These are phyloP conservation scores for Meandrusa payeni DNA, from an alignment of 2,888 invertebrate genomes.

Conservation along the genomic window DNA sequence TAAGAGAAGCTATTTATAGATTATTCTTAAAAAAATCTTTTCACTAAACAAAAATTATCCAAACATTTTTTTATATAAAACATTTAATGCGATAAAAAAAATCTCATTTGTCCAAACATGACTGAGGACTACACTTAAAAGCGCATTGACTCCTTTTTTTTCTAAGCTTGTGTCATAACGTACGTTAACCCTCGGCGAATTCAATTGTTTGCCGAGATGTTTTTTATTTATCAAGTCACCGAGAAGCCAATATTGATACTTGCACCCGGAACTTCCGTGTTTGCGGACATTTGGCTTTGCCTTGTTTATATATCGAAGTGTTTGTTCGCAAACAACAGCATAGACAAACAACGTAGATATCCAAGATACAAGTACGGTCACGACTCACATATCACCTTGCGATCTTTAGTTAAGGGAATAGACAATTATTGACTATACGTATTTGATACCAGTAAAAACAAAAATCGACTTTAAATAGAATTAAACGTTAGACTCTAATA, in stretches of 20 bases:
- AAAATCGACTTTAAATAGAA: too few species aligned
- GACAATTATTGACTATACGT: too few species aligned
- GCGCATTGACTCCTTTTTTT: constrained; percentile 12
- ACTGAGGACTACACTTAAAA: background rate
- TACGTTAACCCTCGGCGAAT: constrained; percentile 13
- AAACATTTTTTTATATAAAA: too few species aligned
- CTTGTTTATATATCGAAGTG: constrained; percentile 20
- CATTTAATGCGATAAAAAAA: too few species aligned
- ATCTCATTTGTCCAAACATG: too few species aligned
- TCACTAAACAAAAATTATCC: too few species aligned
- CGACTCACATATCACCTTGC: background rate
- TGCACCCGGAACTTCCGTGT: constrained; percentile 23
- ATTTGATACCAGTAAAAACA: too few species aligned
- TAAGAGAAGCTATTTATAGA: too few species aligned
- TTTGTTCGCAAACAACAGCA: constrained; percentile 15
- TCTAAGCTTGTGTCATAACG: constrained; percentile 1
- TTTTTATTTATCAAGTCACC: constrained; percentile 20
- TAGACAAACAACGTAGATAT: background rate
- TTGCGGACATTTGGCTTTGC: constrained; percentile 24
- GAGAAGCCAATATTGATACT: constrained; percentile 21
- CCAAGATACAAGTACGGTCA: background rate
- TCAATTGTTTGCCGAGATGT: constrained; percentile 17
- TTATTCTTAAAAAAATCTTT: too few species aligned
- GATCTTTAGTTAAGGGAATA: too few species aligned
- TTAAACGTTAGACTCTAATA: too few species aligned